Conservation (phyloP, 2,797 vertebrate species). For the Pseudopleuronectes americanus region DNA sequence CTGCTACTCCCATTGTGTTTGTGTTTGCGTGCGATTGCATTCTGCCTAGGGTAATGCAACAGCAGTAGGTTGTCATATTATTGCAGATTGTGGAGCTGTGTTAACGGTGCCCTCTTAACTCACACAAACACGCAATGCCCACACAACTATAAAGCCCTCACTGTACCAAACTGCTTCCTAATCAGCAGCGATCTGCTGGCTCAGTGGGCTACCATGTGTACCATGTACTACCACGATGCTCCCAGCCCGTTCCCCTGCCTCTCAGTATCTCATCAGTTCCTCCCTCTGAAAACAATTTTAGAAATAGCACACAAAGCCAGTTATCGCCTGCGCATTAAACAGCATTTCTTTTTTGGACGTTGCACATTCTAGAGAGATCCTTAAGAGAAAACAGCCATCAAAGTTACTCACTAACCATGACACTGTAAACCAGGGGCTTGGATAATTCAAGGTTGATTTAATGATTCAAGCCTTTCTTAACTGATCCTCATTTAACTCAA, state of each 20-base stretch:
- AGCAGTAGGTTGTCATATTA: conserved; percentile 39
- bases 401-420: conserved; percentile 56
- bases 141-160: conserved; percentile 22
- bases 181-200: conserved; percentile 52
- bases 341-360: conserved; percentile 12
- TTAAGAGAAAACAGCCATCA: conserved; percentile 35
- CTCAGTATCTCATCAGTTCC: conserved; percentile 17
- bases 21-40: conserved; percentile 13
- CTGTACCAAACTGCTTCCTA: conserved; percentile 37
- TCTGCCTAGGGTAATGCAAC: conserved; percentile 33
- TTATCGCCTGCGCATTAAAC: conserved; percentile 32
- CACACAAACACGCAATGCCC: conserved; percentile 28
- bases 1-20: conserved; percentile 22
- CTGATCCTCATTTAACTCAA: conserved; percentile 54
- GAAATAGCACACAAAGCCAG: conserved; percentile 19
- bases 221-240: conserved; percentile 37
- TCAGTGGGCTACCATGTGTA: conserved; percentile 36
- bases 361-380: conserved; percentile 25
- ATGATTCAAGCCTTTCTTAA: conserved; percentile 52
- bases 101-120: conserved; percentile 40
- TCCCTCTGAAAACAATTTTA: conserved; percentile 28
- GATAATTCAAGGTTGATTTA: conserved; percentile 69
- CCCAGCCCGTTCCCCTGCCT: conserved; percentile 13
- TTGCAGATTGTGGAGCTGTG: conserved; percentile 40
- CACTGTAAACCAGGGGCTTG: conserved; percentile 33